These are phyloP conservation scores for Sterna hirundo DNA, from an alignment of 2,113 vertebrate genomes.

Conservation along the genomic window DNA sequence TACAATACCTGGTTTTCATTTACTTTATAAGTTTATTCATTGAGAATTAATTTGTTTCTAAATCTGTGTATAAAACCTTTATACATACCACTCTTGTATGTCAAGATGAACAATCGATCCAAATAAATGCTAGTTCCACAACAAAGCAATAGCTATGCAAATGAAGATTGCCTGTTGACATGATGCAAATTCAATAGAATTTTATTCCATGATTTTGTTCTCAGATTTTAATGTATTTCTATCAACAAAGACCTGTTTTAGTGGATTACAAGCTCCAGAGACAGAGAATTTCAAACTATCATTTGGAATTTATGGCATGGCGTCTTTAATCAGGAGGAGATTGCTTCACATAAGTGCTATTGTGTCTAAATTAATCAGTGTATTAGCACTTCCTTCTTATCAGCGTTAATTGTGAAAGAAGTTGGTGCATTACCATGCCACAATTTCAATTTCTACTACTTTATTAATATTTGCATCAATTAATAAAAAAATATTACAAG, in stretches of 20 bases:
- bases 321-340: not conserved
- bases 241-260: not conserved
- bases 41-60: not conserved
- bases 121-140: not conserved
- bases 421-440: not conserved
- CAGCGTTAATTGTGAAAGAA: not conserved
- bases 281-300: not conserved
- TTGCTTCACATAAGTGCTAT: not conserved
- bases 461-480: not conserved
- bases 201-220: not conserved
- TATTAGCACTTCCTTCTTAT: not conserved
- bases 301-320: not conserved
- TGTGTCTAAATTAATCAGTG: not conserved
- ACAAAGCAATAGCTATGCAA: not conserved
- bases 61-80: not conserved
- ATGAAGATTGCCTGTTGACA: not conserved
- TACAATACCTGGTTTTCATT: not conserved
- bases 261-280: not conserved
- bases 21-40: not conserved
- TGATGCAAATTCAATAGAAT: not conserved
- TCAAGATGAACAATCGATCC: not conserved
- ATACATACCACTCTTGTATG: fast-evolving
- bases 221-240: not conserved
- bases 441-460: not conserved
- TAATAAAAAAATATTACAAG: not conserved